Evolutionary conservation across 2,113 vertebrate species (phyloP).

Genomic region (Saimiri boliviensis): DNA sequence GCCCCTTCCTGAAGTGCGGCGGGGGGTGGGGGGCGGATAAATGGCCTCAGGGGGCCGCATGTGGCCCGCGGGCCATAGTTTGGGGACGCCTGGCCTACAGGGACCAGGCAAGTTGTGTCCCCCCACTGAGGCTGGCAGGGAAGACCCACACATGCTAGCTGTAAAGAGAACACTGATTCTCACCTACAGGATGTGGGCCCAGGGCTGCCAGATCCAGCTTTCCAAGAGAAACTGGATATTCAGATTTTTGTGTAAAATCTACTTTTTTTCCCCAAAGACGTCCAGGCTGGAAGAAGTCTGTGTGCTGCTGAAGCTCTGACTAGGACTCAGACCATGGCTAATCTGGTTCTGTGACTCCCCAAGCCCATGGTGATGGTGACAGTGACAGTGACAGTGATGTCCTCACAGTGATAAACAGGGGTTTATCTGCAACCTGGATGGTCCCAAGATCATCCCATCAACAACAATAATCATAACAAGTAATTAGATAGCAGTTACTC

Average conservation of each 20-base stretch:
- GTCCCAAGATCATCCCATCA: background rate
- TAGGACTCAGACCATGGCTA: background rate
- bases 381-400: background rate
- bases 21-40: no score
- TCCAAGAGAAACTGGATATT: background rate
- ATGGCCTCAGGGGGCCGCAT: no score
- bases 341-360: background rate
- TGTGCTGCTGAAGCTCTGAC: background rate
- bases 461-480: no score
- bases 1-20: no score
- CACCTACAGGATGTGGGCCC: no score
- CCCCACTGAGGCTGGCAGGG: background rate
- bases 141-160: background rate
- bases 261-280: fast-evolving
- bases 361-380: no score
- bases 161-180: background rate
- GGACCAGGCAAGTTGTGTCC: background rate
- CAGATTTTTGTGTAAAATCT: background rate
- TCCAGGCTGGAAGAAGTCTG: background rate
- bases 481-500: background rate
- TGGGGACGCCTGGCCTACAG: no score
- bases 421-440: fast-evolving
- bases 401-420: no score
- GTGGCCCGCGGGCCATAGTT: no score
- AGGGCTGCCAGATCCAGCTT: background rate